Evolutionary conservation across 2,888 invertebrate genomes (phyloP), one percentile per base, ranked within the genome.

Genomic region (Stegana nigrithorax): DNA sequence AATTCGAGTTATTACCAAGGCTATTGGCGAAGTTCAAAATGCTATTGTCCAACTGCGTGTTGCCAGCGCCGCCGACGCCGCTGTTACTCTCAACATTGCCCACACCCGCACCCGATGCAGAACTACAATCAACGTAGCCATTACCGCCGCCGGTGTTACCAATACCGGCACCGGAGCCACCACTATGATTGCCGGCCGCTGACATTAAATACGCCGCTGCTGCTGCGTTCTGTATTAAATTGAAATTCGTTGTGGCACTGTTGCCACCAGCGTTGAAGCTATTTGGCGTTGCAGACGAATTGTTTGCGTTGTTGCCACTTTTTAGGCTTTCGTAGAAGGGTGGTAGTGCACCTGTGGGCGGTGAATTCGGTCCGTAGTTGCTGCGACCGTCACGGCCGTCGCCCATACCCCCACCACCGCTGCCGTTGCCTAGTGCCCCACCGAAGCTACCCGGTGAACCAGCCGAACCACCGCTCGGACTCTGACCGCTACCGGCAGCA

Each of bases 311-410:
- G 70, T 92, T 93, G 12, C 93, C 93, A 57, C 91, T 90, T 84
- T 95, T 95, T 0, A 95, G 87, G 8, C 93, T 93, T 85, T 94
- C 94, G 83, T 94, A 94, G 80, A 95, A 95, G 1, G 94, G 94
- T n/a, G 95, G 95, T 65, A 95, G 86, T 58, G 93, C 93, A 12
- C 93, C 94, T 0, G 93, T 94, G 1, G 94, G 94, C 58, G 94
- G 94, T 74, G 94, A 94, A 72, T 93, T 94, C 6, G 94, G 94
- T 2, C 94, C 94, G 81, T 94, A 94, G 83, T 94, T 93, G 65
- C 93, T 92, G 55, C 94, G 89, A 0, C 94, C 94, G 81, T 93
- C 93, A 44, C 93, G 89, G 2, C 93, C 93, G 64, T 89, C 89
- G 66, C 91, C 91, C 80, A 93, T 93, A 42, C 93, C 93, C 27